phyloP scores from a whole-genome alignment of 2,113 vertebrate genomes.

The Crotalus horridus region DNA sequence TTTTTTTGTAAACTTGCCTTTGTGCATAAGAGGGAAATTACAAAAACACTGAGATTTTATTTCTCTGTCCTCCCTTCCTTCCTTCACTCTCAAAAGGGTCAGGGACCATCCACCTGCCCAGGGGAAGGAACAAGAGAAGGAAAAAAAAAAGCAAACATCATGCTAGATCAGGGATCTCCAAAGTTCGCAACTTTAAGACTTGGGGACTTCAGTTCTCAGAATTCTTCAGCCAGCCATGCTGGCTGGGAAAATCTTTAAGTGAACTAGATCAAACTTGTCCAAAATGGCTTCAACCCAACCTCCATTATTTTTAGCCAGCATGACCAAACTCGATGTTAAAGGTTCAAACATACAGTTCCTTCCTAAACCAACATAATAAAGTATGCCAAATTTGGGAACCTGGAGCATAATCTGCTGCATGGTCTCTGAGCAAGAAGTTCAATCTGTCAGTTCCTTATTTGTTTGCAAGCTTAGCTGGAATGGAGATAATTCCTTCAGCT shows the following conservation, averaged over 20 bases:
- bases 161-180: not conserved
- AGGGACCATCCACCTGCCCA: not conserved
- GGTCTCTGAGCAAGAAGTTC: too few relatives aligned
- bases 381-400: too few relatives aligned
- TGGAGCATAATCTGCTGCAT: too few relatives aligned
- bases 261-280: not conserved
- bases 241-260: not conserved
- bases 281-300: not conserved
- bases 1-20: not conserved
- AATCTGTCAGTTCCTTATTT: too few relatives aligned
- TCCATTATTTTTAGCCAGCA: not conserved
- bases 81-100: not conserved
- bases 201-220: not conserved
- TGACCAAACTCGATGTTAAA: not conserved
- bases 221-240: not conserved
- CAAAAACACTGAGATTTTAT: not conserved
- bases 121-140: not conserved
- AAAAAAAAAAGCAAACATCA: not conserved
- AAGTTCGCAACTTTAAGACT: not conserved
- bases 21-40: not conserved
- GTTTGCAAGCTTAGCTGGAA: too few relatives aligned
- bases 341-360: too few relatives aligned
- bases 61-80: not conserved
- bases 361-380: too few relatives aligned
- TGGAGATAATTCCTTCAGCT: too few relatives aligned